Evolutionary conservation across 2,797 vertebrate genomes (phyloP).

Genomic region (Pantherophis alleghaniensis): DNA sequence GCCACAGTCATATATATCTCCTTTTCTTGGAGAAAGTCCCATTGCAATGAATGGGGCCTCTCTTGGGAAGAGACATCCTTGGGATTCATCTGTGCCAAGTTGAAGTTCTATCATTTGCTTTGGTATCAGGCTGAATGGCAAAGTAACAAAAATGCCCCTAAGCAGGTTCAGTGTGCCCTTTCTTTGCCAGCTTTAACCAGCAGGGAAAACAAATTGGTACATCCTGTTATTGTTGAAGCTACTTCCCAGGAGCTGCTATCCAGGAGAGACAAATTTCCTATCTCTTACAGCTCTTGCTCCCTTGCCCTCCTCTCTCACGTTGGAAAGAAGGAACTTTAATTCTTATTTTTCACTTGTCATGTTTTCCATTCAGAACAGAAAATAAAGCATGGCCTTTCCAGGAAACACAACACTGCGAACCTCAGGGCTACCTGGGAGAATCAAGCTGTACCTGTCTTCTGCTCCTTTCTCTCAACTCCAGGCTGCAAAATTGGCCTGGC

Average conservation of each 20-base stretch:
- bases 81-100: neutral
- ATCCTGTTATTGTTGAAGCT: neutral
- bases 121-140: neutral
- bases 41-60: neutral
- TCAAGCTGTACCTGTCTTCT: too few relatives aligned
- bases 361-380: neutral
- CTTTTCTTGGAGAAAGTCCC: neutral
- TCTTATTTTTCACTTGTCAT: neutral
- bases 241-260: neutral
- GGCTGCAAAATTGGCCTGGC: neutral
- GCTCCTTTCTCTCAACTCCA: neutral
- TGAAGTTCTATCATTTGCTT: neutral
- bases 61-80: neutral
- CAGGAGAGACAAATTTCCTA: neutral
- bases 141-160: neutral
- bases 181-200: neutral
- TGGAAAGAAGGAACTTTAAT: neutral
- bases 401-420: neutral
- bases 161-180: too few relatives aligned
- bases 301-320: neutral
- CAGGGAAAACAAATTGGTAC: too few relatives aligned
- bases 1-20: neutral
- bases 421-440: neutral
- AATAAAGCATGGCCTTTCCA: neutral
- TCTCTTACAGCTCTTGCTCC: neutral